phyloP scores from a whole-genome alignment of 2,888 invertebrate genomes.

The Hetaerina titia region DNA sequence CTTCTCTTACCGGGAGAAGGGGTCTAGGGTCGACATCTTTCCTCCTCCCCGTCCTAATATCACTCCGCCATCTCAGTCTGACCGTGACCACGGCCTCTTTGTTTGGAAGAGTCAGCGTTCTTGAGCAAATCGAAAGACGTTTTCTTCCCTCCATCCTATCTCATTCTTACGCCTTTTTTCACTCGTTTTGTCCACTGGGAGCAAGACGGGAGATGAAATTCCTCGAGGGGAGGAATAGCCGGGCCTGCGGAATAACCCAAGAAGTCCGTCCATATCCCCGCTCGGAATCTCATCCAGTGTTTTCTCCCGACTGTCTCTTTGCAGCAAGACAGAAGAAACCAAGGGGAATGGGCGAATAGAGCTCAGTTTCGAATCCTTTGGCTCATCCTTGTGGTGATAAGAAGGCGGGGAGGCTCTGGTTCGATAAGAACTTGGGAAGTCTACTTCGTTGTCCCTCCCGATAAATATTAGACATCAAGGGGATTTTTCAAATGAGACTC shows the following conservation, averaged over 20 bases:
- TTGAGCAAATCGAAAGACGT: background rate
- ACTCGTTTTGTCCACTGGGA: background rate
- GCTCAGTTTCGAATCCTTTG: background rate
- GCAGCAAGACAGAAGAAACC: background rate
- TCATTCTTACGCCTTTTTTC: background rate
- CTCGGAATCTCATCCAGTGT: background rate
- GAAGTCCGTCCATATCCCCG: background rate
- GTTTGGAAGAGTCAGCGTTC: slow-evolving; percentile 32
- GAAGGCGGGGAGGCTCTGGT: background rate
- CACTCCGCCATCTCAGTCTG: background rate
- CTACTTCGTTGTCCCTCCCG: background rate
- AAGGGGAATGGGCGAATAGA: background rate
- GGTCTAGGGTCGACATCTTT: background rate
- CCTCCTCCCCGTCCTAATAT: background rate
- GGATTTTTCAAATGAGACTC: background rate
- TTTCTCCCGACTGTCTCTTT: background rate
- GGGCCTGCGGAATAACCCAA: background rate
- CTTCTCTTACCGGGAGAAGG: background rate
- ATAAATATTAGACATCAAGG: background rate
- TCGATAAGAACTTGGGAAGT: background rate
- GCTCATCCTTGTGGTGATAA: background rate
- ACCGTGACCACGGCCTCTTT: background rate
- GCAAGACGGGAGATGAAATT: background rate
- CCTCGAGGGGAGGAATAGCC: background rate
- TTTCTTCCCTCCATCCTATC: background rate